Conservation (phyloP, 53 echinoderm and acorn worm genomes). For the Holothuria leucospilota region DNA sequence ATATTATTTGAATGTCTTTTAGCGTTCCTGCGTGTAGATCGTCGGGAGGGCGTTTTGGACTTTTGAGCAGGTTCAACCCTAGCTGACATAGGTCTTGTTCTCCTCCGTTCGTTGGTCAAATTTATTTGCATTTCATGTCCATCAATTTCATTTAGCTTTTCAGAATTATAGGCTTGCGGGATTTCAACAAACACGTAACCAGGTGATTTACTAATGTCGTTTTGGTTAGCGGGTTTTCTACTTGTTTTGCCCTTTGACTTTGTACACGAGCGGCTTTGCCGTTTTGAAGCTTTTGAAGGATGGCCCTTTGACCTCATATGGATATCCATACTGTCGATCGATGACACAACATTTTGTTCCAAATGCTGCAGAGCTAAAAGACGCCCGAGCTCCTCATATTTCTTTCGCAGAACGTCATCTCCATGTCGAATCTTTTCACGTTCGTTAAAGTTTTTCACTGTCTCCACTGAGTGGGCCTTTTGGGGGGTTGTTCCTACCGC, state of each 20-base stretch:
- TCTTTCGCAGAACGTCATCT: slow-evolving; percentile 74
- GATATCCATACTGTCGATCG: slow-evolving; percentile 1
- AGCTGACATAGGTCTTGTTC: neutral
- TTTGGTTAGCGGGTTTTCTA: neutral
- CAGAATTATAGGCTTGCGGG: slow-evolving; percentile 19
- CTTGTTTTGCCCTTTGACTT: no score
- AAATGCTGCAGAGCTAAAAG: slow-evolving; percentile 72
- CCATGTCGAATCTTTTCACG: slow-evolving; percentile 26
- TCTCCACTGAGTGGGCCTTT: neutral
- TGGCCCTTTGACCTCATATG: slow-evolving; percentile 11
- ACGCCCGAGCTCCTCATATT: slow-evolving; percentile 78
- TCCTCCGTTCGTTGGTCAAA: neutral
- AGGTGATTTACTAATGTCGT: neutral
- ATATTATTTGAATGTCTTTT: no score
- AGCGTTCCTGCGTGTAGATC: no score
- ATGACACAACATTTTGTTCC: slow-evolving; percentile 70
- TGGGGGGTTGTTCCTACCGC: slow-evolving; percentile 51
- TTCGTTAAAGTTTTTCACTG: neutral
- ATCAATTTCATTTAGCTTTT: neutral
- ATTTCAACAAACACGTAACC: slow-evolving; percentile 3
- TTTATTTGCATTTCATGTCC: neutral
- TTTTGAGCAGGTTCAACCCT: neutral
- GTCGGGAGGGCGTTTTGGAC: no score
- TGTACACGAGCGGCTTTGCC: no score
- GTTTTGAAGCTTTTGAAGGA: neutral